phyloP scores from a whole-genome alignment of 1,140 invertebrate genomes.

The Lepidurus couesii region DNA sequence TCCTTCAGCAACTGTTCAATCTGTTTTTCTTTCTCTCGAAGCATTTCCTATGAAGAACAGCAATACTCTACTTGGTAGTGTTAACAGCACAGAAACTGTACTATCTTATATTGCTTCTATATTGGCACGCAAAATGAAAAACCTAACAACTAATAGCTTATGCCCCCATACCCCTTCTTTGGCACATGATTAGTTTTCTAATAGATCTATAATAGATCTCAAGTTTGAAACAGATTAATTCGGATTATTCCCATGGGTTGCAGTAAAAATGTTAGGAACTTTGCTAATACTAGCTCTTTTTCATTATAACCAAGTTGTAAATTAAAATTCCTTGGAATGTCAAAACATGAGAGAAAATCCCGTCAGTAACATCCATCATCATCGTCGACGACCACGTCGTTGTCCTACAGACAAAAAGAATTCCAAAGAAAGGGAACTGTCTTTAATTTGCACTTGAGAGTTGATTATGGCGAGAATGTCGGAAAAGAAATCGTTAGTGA shows the following conservation, averaged over 20 bases:
- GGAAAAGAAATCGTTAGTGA: not conserved
- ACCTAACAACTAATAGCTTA: no score
- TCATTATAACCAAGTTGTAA: no score
- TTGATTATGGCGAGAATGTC: not conserved
- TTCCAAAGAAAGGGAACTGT: constrained; percentile 10
- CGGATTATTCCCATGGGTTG: not conserved
- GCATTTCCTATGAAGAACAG: constrained; percentile 59
- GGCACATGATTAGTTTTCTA: not conserved
- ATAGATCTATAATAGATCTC: not conserved
- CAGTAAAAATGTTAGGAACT: constrained; percentile 1
- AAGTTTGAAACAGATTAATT: not conserved
- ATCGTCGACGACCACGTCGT: constrained; percentile 29
- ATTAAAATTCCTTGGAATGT: not conserved
- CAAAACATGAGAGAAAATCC: not conserved
- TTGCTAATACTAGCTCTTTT: not conserved
- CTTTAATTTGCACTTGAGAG: not conserved
- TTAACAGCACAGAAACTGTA: not conserved
- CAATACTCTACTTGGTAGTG: not conserved
- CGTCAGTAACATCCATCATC: constrained; percentile 33
- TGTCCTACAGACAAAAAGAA: constrained; percentile 24
- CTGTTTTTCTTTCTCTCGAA: constrained; percentile 88
- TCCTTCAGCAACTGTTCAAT: constrained; percentile 84
- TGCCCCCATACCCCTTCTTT: not conserved
- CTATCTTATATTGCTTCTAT: not conserved
- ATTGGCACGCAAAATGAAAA: not conserved